Percentiles rank a stretch among this genome's conserved stretches.
Conservation (phyloP, 1,140 invertebrate species). For the Planococcus citri region DNA sequence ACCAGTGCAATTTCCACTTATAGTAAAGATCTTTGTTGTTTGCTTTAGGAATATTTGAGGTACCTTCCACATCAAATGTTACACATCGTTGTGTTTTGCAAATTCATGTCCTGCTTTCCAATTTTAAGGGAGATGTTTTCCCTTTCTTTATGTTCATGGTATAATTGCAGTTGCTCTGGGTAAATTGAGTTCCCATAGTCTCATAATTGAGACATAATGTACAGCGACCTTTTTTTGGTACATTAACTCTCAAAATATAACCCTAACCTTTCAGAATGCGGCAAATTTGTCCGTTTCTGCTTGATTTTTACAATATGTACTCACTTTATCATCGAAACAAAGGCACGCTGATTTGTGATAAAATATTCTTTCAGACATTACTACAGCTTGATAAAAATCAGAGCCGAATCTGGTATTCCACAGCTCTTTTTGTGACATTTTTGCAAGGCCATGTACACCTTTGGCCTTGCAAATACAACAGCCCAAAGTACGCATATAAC, state of each 20-base stretch:
- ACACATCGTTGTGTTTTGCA: too few species aligned
- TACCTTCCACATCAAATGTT: too few species aligned
- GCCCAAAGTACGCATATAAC: slow-evolving; percentile 24
- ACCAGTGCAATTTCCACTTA: too few species aligned
- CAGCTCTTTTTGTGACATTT: slow-evolving; percentile 29
- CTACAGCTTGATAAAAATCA: slow-evolving; percentile 26
- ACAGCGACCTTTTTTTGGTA: slow-evolving; percentile 22
- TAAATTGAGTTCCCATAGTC: too few species aligned
- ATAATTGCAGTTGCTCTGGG: too few species aligned
- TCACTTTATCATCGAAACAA: slow-evolving; percentile 32
- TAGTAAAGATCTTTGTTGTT: too few species aligned
- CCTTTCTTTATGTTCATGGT: too few species aligned
- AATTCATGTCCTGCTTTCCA: too few species aligned
- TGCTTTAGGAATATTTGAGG: too few species aligned
- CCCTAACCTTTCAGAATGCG: slow-evolving; percentile 26
- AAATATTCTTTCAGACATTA: slow-evolving; percentile 30
- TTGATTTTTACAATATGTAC: slow-evolving; percentile 28
- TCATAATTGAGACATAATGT: too few species aligned
- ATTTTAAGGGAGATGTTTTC: too few species aligned
- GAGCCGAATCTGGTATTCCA: slow-evolving; percentile 29
- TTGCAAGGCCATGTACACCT: slow-evolving; percentile 25
- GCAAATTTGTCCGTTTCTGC: slow-evolving; percentile 31
- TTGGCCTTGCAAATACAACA: slow-evolving; percentile 27
- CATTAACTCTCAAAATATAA: slow-evolving; percentile 23
- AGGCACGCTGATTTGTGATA: slow-evolving; percentile 28